These are phyloP conservation scores for Aramus guarauna DNA, from an alignment of 2,113 vertebrate species.

Conservation along the genomic window DNA sequence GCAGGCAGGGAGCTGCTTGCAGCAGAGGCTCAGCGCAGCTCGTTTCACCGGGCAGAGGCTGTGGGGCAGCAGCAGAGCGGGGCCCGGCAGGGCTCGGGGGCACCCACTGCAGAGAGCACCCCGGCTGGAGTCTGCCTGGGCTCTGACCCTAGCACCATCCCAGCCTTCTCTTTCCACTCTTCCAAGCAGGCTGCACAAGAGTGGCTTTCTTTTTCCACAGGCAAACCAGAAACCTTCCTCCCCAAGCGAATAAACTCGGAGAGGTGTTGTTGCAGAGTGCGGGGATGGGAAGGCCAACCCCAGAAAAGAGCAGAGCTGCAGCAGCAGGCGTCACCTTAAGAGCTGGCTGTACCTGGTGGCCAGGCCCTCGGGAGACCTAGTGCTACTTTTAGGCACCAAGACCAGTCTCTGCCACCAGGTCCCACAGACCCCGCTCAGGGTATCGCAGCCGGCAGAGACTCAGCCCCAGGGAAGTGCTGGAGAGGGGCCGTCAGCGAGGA, in stretches of 20 bases:
- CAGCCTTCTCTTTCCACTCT: not conserved
- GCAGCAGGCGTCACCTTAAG: accelerated
- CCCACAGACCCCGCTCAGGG: too few relatives aligned
- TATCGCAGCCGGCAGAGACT: not conserved
- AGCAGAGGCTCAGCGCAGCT: not conserved
- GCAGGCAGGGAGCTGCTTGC: not conserved
- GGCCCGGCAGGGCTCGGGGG: accelerated
- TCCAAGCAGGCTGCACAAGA: not conserved
- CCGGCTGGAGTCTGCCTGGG: not conserved
- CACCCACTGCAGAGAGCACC: not conserved
- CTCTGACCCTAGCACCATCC: accelerated
- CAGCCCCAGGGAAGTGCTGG: not conserved
- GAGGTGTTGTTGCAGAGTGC: not conserved
- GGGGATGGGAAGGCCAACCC: not conserved
- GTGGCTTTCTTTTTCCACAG: not conserved
- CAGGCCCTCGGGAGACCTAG: not conserved
- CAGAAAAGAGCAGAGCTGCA: not conserved
- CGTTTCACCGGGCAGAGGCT: not conserved
- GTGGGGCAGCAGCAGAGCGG: not conserved
- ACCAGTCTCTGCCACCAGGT: not conserved
- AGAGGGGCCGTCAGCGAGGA: not conserved
- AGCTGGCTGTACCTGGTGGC: not conserved
- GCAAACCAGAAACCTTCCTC: not conserved
- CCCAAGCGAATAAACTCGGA: not conserved
- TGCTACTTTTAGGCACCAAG: not conserved